Base-by-base conservation (phyloP, 2,888 invertebrate genomes). In the Ectemnius continuus region DNA sequence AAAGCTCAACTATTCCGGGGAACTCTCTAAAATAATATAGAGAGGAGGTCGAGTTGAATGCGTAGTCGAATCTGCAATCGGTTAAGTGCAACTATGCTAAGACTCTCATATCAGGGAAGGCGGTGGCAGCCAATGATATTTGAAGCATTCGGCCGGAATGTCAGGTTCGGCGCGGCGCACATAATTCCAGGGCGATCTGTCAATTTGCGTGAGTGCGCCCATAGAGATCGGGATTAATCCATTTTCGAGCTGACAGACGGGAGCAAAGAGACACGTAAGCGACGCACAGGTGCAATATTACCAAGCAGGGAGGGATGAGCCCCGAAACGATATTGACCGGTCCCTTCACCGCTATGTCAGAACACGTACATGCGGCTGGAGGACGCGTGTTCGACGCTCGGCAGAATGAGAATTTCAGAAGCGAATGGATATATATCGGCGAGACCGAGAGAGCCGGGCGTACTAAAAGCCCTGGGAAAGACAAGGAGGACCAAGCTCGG, bases 301-400 rank as follows among this genome's bases (percentile, higher is more conserved):
- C 77, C 71, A 71, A 67, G 65, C 56, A 67, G 62, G 56, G 47
- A 52, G 67, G 62, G 62, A 70, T 65, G 69, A 66, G 52, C 60
- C 62, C 69, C 66, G 77, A 69, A 69, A 63, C 69, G 71, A 69
- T 77, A 77, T 77, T 75, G 75, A 72, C 77, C 77, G 67, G 67
- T 76, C 47, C 36, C 67, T 73, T 58, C 66, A 61, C 20, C 57
- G 62, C 16, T 52, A 61, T 16, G 71, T 66, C 75, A 73, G 36
- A 56, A 67, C 56, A 61, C 52, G 52, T 61, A 36, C 36, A 36
- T 36, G 36, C 36, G 61, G 63, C 23, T 63, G 47, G 20, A 23
- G 60, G 26, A 52, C 61, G 23, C 46, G 58, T 67, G 60, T 63
- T 60, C 61, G 60, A 48, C 46, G 63, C 28, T 60, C 58, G 62